phyloP scores from a whole-genome alignment of 2,797 vertebrate species.

The Euthynnus affinis region DNA sequence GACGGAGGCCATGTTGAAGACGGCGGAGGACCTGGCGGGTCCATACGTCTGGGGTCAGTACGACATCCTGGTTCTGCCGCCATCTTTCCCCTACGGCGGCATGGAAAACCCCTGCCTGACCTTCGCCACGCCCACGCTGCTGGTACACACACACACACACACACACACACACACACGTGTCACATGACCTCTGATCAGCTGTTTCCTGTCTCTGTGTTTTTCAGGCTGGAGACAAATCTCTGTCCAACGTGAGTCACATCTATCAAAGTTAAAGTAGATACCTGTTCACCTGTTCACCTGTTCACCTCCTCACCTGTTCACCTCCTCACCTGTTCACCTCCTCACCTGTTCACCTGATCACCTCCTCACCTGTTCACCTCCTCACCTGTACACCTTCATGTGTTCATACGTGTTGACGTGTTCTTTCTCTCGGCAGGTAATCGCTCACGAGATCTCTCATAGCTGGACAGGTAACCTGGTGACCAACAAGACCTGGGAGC shows the following conservation, averaged over 20 bases:
- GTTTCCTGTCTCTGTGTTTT: conserved; percentile 40
- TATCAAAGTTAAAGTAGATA: not conserved
- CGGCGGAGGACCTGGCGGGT: conserved; percentile 92
- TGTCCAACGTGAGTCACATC: conserved; percentile 92
- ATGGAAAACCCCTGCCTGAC: conserved; percentile 99
- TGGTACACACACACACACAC: conserved; percentile 83
- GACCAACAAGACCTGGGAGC: conserved; percentile 97
- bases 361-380: too few species aligned
- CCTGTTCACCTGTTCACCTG: not conserved
- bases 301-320: too few species aligned
- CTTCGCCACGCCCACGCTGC: conserved; percentile 94
- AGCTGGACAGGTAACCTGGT: conserved; percentile 99
- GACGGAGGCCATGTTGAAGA: conserved; percentile 95
- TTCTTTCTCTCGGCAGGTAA: conserved; percentile 86
- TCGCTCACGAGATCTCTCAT: conserved; percentile 98
- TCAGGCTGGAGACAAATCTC: conserved; percentile 95
- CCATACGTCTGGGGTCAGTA: conserved; percentile 98
- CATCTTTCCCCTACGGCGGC: conserved; percentile 96
- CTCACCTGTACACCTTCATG: too few species aligned
- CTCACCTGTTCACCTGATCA: not conserved
- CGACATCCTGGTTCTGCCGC: conserved; percentile 94
- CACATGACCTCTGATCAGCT: conserved; percentile 9
- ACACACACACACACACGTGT: not conserved
- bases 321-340: too few species aligned
- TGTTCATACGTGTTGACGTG: not conserved